Base-by-base conservation (phyloP, 1,140 invertebrate species). In the Drosophila rufa region DNA sequence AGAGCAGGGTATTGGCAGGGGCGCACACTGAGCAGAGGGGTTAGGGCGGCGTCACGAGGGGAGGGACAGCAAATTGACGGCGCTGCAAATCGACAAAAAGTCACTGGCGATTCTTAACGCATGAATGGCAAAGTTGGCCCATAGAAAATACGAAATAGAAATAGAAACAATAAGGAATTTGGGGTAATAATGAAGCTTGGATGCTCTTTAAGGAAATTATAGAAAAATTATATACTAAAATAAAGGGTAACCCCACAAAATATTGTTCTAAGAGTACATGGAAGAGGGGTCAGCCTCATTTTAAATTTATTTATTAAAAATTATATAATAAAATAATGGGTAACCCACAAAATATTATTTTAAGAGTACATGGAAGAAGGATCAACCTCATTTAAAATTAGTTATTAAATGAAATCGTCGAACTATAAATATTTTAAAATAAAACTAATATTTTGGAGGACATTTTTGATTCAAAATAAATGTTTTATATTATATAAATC, bases 71-170 rank as follows among this genome's bases (percentile, higher is more conserved):
- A 89, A 87, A 87, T 83, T 83, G 83, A 82, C 83, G 84, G 83
- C 83, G 70, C 82, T 82, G 82, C 78, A 80, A 89, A 83, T 78
- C 77, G 74, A 83, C 73, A 77, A 85, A 81, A 77, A 70, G 74
- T 61, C 51, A 68, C 76, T 59, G 75, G 68, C 66, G 64, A 90
- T 84, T 77, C 81, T 90, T 80, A 90, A 90, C 85, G 85, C 85
- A 90, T 90, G 85, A 90, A 85, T 85, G 79, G 65, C 67, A 77
- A 65, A 67, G 66, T 74, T 60, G 65, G 81, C 67, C 61, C 53
- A 69, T 59, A 58, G 51, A 74, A 70, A 61, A 69, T 59, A 69
- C 56, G 17, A 69, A 79, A 79, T 79, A 79, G 59, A 78, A 79
- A 60, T 69, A 62, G 51, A 47, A 77, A 43, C 22, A 48, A 53